These are phyloP conservation scores for Pelodytes ibericus DNA, from an alignment of 2,797 vertebrate genomes.

Conservation along the genomic window DNA sequence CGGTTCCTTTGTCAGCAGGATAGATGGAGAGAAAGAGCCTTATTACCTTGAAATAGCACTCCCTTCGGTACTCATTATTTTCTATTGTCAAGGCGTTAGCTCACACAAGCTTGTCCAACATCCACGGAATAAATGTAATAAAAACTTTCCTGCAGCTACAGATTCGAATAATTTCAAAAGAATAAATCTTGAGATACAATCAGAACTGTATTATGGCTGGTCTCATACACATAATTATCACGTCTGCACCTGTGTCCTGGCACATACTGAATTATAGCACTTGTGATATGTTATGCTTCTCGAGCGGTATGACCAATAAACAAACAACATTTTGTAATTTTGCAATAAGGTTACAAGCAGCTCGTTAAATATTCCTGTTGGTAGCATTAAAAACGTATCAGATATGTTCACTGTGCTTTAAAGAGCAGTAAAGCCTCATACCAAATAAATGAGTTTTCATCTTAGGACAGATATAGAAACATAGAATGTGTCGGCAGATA, in stretches of 20 bases:
- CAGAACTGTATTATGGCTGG: not conserved
- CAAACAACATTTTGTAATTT: not conserved
- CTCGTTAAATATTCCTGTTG: not conserved
- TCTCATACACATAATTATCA: not conserved
- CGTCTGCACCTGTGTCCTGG: not conserved
- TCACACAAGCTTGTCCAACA: not conserved
- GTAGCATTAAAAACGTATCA: not conserved
- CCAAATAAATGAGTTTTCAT: too few relatives aligned
- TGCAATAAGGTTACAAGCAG: not conserved
- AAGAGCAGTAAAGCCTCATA: too few relatives aligned
- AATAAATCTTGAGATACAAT: not conserved
- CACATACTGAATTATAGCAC: not conserved
- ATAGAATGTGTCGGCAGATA: too few relatives aligned
- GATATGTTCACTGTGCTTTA: not conserved
- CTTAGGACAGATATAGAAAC: too few relatives aligned
- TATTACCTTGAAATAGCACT: conserved; percentile 31
- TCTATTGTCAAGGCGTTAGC: conserved; percentile 15
- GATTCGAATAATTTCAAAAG: not conserved
- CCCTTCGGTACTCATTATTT: conserved; percentile 48
- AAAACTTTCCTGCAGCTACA: conserved; percentile 12
- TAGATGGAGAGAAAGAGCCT: not conserved
- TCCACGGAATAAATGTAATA: not conserved
- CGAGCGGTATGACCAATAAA: not conserved
- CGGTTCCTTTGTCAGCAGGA: not conserved
- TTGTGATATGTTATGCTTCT: not conserved